Base-by-base conservation (phyloP, 2,888 invertebrate species). In the Conchocele bisecta region DNA sequence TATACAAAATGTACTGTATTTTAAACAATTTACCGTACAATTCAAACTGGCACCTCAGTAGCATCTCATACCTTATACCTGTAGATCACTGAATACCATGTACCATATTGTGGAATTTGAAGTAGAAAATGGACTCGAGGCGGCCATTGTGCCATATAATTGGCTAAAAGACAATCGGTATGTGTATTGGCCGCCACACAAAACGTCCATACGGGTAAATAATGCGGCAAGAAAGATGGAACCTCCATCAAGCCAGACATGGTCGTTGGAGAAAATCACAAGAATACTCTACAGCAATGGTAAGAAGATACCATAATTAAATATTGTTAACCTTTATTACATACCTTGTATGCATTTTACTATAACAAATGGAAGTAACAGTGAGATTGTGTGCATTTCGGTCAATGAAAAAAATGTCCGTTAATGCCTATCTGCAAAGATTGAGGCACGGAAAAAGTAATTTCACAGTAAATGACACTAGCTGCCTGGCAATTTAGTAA, bases 111-210 rank as follows among this genome's bases (percentile, higher is more conserved):
- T 53, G 6, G 33, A 53, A 31, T 53, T 53, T 17, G 17, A 53
- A 17, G 26, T n/a, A n/a, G n/a, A n/a, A n/a, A n/a, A 7, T 44
- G 44, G 26, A 11, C 6, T 17, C 17, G 53, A 28, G 22, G 22
- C 35, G 17, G 53, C 53, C 17, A 11, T 53, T 11, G 53, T 53
- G n/a, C 53, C 33, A 26, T 11, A 11, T 13, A 28, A 53, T 17
- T 53, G 53, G 53, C 15, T 53, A n/a, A 9, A 6, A 13, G 53
- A 31, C 13, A 22, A 53, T 6, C 5, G 22, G 7, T 9, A 5
- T 28, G 53, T 53, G 15, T 17, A 53, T 11, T 53, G 53, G 53
- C 53, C 53, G 7, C 53, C 53, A 5, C 35, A 53, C 53, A 53
- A 53, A 53, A 31, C 31, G n/a, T 31, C 33, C 11, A 9, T 13